Base-by-base conservation (phyloP, 92 coral and sea anemone species). In the Plumapathes pennacea region DNA sequence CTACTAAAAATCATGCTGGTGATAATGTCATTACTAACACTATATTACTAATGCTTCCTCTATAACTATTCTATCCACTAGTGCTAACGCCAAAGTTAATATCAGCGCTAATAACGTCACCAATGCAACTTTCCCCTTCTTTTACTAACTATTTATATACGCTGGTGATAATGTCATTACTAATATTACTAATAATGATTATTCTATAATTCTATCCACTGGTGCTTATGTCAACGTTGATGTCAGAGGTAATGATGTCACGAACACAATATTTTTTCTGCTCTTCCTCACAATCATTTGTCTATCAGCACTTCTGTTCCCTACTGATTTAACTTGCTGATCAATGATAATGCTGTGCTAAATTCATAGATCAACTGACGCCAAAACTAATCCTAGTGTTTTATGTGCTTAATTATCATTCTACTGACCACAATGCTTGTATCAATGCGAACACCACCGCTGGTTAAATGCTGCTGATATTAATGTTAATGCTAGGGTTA, bases 131-230 rank as follows among this genome's bases (percentile, higher is more conserved):
- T 57, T 26, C 5, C 30, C 32, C 28, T 15, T 18, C 14, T 54
- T 18, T 11, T 32, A 54, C 46, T 33, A 54, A 31, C 8, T 19
- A 4, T n/a, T n/a, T n/a, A n/a, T n/a, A 17, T 21, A 4, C 31
- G 34, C 37, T 8, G 31, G 11, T 50, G 34, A 0, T 12, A 29
- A 24, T 27, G 34, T 17, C 13, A 50, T 14, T 0, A 25, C 3
- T 50, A 8, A 56, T 22, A 25, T 28, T 28, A 12, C 23, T 42
- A 15, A 37, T 58, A 55, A 50, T n/a, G n/a, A n/a, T n/a, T n/a
- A n/a, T n/a, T n/a, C n/a, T n/a, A n/a, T n/a, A n/a, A n/a, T n/a
- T n/a, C n/a, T n/a, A n/a, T n/a, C n/a, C 18, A 9, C 25, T 2
- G n/a, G 25, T 37, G 10, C 46, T 37, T 34, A 33, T 37, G 10